Conservation (phyloP, 2,113 vertebrate species). For the Melanerpes formicivorus region DNA sequence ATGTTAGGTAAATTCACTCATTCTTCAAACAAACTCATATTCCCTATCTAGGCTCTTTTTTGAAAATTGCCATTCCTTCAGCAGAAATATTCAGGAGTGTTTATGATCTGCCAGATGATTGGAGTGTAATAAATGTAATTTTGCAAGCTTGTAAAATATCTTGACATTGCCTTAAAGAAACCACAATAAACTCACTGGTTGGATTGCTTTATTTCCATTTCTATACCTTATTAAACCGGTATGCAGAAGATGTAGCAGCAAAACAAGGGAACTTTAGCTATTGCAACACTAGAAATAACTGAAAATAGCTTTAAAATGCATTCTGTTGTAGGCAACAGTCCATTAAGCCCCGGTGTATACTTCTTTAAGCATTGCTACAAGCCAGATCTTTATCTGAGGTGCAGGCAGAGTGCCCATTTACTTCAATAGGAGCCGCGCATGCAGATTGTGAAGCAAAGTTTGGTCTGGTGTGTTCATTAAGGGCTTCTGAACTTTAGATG, state of each 20-base stretch:
- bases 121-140: constrained; percentile 58
- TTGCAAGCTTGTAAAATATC: constrained; percentile 41
- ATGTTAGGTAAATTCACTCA: constrained; percentile 19
- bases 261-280: neutral
- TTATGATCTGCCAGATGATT: constrained; percentile 51
- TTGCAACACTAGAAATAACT: neutral
- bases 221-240: neutral
- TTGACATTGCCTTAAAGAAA: constrained; percentile 54
- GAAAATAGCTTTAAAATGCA: constrained; percentile 14
- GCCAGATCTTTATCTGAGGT: constrained; percentile 43
- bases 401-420: constrained; percentile 20
- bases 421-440: constrained; percentile 41
- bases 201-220: neutral
- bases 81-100: constrained; percentile 43
- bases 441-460: constrained; percentile 26
- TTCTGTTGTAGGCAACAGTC: neutral
- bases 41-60: constrained; percentile 1
- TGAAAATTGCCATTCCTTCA: constrained; percentile 25
- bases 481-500: constrained; percentile 48
- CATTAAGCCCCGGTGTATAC: neutral
- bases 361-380: constrained; percentile 50
- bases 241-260: neutral
- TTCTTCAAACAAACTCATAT: constrained; percentile 66
- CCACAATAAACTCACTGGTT: constrained; percentile 3
- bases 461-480: constrained; percentile 46